Evolutionary conservation across 1,140 invertebrate species (phyloP), one percentile per base, ranked within the genome.

Genomic region (Drosophila virilis): DNA sequence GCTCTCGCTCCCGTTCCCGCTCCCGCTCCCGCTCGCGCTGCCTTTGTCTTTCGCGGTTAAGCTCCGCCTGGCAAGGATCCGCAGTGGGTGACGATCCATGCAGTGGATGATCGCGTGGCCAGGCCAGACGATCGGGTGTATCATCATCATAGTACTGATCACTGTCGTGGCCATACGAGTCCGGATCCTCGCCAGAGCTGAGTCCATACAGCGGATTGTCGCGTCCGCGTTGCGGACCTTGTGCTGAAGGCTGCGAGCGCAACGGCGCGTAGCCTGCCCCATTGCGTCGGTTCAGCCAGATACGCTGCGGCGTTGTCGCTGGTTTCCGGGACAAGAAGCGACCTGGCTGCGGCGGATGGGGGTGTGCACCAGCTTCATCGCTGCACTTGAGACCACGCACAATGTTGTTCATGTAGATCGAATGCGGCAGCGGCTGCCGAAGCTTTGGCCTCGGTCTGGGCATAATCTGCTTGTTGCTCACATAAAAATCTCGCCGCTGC

Each of bases 371-470:
- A 17, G 35, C 43, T 13, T 80, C 81, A 42, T 85, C 81, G n/a
- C 45, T 78, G 45, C 84, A 89, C 37, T 88, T 82, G 7, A 88
- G 6, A 5, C 83, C 83, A 6, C 84, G 12, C 3, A 88, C 74
- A 32, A 88, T 89, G 46, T 88, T 88, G 32, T 88, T 88, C 77
- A 88, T 74, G 7, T 88, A 89, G 33, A 88, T 78, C 1, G 83
- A 88, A 8, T 60, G 84, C 0, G 83, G 83, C 35, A 89, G 6
- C 1, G 68, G 80, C 46, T 77, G 76, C n/a, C 67, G 52, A 12
- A 70, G 77, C 43, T 72, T 89, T n/a, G 84, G 73, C 33, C 48
- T 69, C 0, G 84, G 83, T 4, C 70, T 59, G 6, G 84, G 77
- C 17, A 88, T 74, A 6, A 88, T 78, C 51, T 88, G 80, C 5